phyloP scores from a whole-genome alignment of 2,888 invertebrate species.

The Volucella inanis region DNA sequence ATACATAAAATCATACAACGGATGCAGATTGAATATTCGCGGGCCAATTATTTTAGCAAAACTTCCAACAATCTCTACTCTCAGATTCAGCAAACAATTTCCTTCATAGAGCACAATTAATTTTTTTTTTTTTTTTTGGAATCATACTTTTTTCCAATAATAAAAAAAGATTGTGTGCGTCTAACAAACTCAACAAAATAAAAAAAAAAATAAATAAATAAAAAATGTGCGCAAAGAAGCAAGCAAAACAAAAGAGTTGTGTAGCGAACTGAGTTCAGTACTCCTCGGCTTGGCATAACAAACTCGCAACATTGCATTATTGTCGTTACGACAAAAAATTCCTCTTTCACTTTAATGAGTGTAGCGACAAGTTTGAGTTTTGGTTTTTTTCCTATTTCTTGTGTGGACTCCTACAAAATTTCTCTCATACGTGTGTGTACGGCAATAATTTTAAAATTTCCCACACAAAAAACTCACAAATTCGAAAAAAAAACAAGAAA shows the following conservation, averaged over 20 bases:
- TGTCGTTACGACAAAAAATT: conserved; percentile 23
- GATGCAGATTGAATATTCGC: no score
- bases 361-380: conserved; percentile 47
- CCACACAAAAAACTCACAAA: conserved; percentile 44
- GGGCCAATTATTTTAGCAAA: no score
- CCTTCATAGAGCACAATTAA: conserved; percentile 57
- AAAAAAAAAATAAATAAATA: no score
- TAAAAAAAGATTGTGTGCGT: conserved; percentile 20
- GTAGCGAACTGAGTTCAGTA: conserved; percentile 32
- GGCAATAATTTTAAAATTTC: conserved; percentile 72
- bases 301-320: background rate
- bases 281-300: background rate
- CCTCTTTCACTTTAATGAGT: conserved; percentile 70
- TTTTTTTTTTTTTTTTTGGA: no score
- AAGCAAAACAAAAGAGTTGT: conserved; percentile 62
- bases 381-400: conserved; percentile 12
- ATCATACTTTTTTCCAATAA: background rate
- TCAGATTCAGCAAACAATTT: conserved; percentile 17
- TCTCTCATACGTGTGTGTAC: conserved; percentile 43
- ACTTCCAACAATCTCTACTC: background rate
- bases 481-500: conserved; percentile 15
- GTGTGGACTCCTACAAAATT: conserved; percentile 55
- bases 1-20: no score
- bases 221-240: background rate
- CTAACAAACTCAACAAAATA: background rate